phyloP scores from a whole-genome alignment of 2,113 vertebrate species.

The Bothrops jararaca region DNA sequence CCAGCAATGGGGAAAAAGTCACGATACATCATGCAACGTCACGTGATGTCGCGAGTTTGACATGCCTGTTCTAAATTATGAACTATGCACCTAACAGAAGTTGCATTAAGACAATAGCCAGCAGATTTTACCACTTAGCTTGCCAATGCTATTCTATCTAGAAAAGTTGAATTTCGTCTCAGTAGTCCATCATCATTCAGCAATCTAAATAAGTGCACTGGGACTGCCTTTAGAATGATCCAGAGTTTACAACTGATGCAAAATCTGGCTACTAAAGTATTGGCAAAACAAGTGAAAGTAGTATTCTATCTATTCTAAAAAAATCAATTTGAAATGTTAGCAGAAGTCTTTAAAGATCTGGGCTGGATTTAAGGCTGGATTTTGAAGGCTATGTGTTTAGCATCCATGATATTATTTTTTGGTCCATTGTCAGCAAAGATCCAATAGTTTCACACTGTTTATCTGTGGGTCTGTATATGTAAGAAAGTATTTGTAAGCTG shows the following conservation, averaged over 20 bases:
- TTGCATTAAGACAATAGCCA: not conserved
- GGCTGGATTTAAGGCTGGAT: not conserved
- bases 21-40: no score
- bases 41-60: no score
- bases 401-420: not conserved
- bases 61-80: not conserved
- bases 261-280: not conserved
- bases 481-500: not conserved
- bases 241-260: not conserved
- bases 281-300: not conserved
- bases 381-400: not conserved
- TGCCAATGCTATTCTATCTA: not conserved
- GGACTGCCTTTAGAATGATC: not conserved
- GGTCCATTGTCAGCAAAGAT: not conserved
- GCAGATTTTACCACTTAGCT: not conserved
- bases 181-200: not conserved
- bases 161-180: not conserved
- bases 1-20: no score
- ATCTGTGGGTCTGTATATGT: not conserved
- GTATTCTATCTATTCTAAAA: not conserved
- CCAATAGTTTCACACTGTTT: not conserved
- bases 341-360: not conserved
- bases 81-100: not conserved
- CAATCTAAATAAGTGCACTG: not conserved
- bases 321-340: not conserved